phyloP scores from a whole-genome alignment of 1,140 invertebrate species.

The Calliphora vicina region DNA sequence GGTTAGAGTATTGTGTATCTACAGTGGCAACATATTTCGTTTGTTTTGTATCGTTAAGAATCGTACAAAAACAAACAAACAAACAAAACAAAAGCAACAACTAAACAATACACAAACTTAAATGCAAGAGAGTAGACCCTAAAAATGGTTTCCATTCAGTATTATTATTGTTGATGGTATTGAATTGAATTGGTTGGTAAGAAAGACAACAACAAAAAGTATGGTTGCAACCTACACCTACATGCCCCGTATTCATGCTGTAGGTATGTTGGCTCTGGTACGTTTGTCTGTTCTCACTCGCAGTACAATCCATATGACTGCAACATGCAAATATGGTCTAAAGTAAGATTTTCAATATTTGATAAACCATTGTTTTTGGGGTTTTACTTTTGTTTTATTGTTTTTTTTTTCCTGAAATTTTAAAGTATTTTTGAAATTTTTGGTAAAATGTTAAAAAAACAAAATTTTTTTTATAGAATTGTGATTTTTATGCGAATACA shows the following conservation, averaged over 20 bases:
- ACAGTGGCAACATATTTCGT: slow-evolving; percentile 7
- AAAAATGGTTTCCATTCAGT: slow-evolving; percentile 13
- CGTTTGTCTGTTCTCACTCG: neutral
- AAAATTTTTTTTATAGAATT: neutral
- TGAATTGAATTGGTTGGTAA: neutral
- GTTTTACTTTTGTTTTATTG: neutral
- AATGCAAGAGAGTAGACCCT: neutral
- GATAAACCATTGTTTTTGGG: neutral
- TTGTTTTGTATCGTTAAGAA: neutral
- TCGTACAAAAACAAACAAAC: too few relatives aligned
- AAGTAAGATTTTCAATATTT: neutral
- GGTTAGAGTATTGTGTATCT: neutral
- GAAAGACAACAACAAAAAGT: neutral
- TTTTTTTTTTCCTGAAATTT: neutral
- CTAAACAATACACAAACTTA: neutral
- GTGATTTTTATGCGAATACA: neutral
- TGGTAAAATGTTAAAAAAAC: neutral
- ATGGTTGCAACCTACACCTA: slow-evolving; percentile 15
- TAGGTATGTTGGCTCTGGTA: neutral
- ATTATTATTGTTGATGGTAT: neutral
- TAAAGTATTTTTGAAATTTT: too few relatives aligned
- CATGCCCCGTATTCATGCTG: neutral
- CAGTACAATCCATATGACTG: neutral
- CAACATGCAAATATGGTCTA: slow-evolving; percentile 1
- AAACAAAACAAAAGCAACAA: too few relatives aligned